These are phyloP conservation scores for Homarus americanus DNA, from an alignment of 1,140 invertebrate species.

Conservation along the genomic window DNA sequence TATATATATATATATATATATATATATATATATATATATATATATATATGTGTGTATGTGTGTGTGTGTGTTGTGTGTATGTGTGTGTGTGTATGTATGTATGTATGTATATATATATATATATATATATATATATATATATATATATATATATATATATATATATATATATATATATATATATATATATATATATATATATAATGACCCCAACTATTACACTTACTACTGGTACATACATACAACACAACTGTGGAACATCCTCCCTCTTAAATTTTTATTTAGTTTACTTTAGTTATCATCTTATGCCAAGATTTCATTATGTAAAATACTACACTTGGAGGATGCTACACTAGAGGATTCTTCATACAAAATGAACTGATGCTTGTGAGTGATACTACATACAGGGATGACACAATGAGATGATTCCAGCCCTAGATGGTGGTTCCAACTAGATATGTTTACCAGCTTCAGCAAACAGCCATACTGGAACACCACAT, in stretches of 20 bases:
- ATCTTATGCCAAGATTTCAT: background rate
- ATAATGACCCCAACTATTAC: conserved; percentile 28
- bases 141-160: conserved; percentile 23
- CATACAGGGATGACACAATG: background rate
- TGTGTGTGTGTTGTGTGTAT: background rate
- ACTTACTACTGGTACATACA: conserved; percentile 36
- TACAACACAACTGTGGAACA: conserved; percentile 15
- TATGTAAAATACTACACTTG: background rate
- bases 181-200: conserved; percentile 20
- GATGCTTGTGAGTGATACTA: conserved; percentile 1
- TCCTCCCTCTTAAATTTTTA: background rate
- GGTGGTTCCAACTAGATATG: background rate
- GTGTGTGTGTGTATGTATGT: conserved; percentile 1
- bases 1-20: conserved; percentile 13
- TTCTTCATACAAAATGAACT: conserved; percentile 17
- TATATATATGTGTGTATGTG: conserved; percentile 2
- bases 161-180: conserved; percentile 26
- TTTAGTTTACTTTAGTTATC: background rate
- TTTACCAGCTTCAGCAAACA: background rate
- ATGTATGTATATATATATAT: conserved; percentile 38
- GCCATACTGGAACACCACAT: background rate
- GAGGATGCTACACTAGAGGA: conserved; percentile 15
- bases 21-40: conserved; percentile 22
- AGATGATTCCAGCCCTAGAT: background rate
- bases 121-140: conserved; percentile 28